Base-by-base conservation (phyloP, 2,797 vertebrate species). In the Danio aesculapii region DNA sequence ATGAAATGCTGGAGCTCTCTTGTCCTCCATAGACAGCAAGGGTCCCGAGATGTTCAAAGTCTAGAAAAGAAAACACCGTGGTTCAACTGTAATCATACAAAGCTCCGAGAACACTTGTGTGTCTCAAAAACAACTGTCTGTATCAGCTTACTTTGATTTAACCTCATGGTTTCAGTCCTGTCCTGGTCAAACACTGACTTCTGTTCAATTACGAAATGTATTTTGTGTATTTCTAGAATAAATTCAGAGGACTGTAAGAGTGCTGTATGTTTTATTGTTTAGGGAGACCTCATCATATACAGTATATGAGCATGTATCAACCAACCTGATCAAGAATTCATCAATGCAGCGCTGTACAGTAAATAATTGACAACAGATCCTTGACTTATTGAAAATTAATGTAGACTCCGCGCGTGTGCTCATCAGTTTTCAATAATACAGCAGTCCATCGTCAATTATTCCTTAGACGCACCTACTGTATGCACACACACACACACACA, bases 351-450 rank as follows among this genome's bases (percentile, higher is more conserved):
- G 43, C 16, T 21, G 57, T 9, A n/a, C 21, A 75, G 47, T 62
- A 50, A 61, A 50, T 62, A 50, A 75, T 41, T 50, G 46, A 62
- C 44, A 12, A 7, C 4, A n/a, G 3, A 47, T 8, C 17, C 43
- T 30, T 75, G 19, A 50, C 47, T 74, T 47, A 74, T 74, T 74
- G 14, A 74, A 47, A 16, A 74, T 47, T 0, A 39, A 74, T 8
- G 14, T 13, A 47, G 41, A 30, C 19, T 74, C 14, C 19, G 49
- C 57, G 10, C 39, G 9, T n/a, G 21, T 11, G 72, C 46, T 16
- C 57, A 74, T 62, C 39, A 1, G 21, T 59, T 74, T 61, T 74
- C 43, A 47, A 74, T 74, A 61, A 74, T 61, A 30, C 19, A n/a
- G 5, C 44, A 47, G 62, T n/a, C 43, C 16, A 47, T 58, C 8